Evolutionary conservation across 30 jellyfish, hydroid and myxozoan species (phyloP).

Genomic region (Sanderia malayensis): DNA sequence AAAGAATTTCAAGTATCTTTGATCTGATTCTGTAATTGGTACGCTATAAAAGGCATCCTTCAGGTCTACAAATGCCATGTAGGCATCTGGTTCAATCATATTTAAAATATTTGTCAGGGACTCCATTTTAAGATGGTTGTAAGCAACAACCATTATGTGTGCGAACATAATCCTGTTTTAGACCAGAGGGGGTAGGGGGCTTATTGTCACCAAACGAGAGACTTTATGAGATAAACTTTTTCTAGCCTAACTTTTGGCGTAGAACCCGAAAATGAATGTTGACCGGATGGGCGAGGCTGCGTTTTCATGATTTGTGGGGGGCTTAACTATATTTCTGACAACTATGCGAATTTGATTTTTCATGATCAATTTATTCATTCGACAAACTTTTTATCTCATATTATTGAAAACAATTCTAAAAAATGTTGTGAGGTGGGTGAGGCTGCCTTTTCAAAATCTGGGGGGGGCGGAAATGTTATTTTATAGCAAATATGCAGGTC

Average conservation of each 20-base stretch:
- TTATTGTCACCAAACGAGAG: too few relatives aligned
- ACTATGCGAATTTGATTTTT: slow-evolving; percentile 9
- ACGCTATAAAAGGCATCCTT: too few relatives aligned
- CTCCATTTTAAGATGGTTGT: too few relatives aligned
- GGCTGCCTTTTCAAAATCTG: background rate
- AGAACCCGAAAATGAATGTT: slow-evolving; percentile 6
- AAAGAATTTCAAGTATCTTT: too few relatives aligned
- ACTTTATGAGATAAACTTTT: background rate
- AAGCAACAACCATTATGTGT: too few relatives aligned
- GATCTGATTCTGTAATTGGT: too few relatives aligned
- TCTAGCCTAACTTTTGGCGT: slow-evolving; percentile 12
- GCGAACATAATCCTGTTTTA: too few relatives aligned
- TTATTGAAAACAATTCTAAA: slow-evolving; percentile 12
- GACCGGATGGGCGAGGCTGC: slow-evolving; percentile 15
- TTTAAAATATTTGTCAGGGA: too few relatives aligned
- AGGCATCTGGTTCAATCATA: too few relatives aligned
- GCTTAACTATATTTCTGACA: background rate
- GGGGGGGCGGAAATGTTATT: background rate
- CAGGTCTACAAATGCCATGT: too few relatives aligned
- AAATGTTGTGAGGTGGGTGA: slow-evolving; percentile 9
- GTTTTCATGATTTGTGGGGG: slow-evolving; percentile 9
- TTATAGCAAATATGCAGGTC: slow-evolving; percentile 18
- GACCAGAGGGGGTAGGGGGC: too few relatives aligned
- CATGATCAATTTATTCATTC: slow-evolving; percentile 9
- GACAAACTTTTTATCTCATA: slow-evolving; percentile 10